These are phyloP conservation scores for Drosophila ustulata DNA, from an alignment of 2,888 invertebrate species.

Conservation along the genomic window DNA sequence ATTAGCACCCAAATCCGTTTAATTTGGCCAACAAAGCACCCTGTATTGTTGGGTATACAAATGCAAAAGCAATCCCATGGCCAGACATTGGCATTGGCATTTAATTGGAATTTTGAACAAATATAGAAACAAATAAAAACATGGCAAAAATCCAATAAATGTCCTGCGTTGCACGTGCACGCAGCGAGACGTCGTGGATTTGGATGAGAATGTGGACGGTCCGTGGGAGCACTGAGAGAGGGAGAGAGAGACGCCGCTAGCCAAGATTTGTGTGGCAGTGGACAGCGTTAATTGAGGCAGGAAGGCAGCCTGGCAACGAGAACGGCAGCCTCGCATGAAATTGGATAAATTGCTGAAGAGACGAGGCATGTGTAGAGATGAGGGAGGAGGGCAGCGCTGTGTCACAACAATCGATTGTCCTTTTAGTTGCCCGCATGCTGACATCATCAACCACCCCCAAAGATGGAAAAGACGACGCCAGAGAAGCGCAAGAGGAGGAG, in stretches of 20 bases:
- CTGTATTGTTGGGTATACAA: conserved; percentile 24
- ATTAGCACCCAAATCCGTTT: neutral
- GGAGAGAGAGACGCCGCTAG: conserved; percentile 6
- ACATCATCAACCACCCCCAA: conserved; percentile 65
- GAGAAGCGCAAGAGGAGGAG: too few relatives aligned
- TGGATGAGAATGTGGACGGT: neutral
- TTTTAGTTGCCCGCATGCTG: conserved; percentile 71
- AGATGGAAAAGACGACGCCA: conserved; percentile 5
- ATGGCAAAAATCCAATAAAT: conserved; percentile 84
- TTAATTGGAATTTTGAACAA: conserved; percentile 81
- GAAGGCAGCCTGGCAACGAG: conserved; percentile 47
- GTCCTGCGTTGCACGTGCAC: conserved; percentile 84
- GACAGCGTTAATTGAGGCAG: conserved; percentile 67
- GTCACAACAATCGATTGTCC: conserved; percentile 80
- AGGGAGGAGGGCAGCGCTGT: conserved; percentile 28
- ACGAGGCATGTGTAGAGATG: neutral
- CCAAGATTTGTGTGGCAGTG: conserved; percentile 33
- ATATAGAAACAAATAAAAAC: conserved; percentile 78
- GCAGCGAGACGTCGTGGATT: conserved; percentile 46
- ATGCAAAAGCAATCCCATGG: conserved; percentile 16
- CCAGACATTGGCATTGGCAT: conserved; percentile 63
- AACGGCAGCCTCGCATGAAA: conserved; percentile 43
- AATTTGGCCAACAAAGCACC: conserved; percentile 10
- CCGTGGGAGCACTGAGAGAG: conserved; percentile 46
- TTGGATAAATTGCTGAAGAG: conserved; percentile 56